A percentile compares a stretch with the other conserved stretches of the same genome.
Conservation (phyloP, 2,113 vertebrate species). For the Melanocharis versteri region DNA sequence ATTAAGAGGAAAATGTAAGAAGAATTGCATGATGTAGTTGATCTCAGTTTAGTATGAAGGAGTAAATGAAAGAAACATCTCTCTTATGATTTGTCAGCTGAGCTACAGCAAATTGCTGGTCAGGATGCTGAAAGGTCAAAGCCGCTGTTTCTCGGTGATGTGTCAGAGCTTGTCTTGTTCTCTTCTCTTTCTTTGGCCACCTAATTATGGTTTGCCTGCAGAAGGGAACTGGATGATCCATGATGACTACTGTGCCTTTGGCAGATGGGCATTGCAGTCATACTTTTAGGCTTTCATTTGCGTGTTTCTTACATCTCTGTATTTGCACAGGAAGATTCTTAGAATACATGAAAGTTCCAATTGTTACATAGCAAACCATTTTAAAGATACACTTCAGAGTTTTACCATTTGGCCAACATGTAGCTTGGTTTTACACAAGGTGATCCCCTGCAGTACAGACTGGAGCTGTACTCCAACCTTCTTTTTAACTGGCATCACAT, state of each 20-base stretch:
- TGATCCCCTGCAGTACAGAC: neutral
- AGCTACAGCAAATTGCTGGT: neutral
- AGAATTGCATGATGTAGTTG: neutral
- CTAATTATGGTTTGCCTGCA: neutral
- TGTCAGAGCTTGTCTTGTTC: constrained; percentile 12
- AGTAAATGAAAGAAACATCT: neutral
- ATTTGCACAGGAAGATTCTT: neutral
- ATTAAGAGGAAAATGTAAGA: neutral
- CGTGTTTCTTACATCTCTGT: neutral
- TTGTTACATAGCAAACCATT: neutral
- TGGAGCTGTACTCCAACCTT: neutral
- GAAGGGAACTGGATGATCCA: neutral
- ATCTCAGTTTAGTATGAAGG: neutral
- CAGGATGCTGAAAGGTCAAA: constrained; percentile 13
- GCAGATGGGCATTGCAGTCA: neutral
- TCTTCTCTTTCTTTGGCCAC: neutral
- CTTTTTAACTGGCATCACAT: neutral
- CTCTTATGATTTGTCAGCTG: neutral
- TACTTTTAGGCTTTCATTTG: neutral
- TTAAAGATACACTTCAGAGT: neutral
- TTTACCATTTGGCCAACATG: neutral
- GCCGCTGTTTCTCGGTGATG: neutral
- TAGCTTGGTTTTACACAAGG: neutral
- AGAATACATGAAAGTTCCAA: neutral
- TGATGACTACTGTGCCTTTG: neutral